phyloP scores from a whole-genome alignment of 2,797 vertebrate genomes.

The Megaceryle alcyon region DNA sequence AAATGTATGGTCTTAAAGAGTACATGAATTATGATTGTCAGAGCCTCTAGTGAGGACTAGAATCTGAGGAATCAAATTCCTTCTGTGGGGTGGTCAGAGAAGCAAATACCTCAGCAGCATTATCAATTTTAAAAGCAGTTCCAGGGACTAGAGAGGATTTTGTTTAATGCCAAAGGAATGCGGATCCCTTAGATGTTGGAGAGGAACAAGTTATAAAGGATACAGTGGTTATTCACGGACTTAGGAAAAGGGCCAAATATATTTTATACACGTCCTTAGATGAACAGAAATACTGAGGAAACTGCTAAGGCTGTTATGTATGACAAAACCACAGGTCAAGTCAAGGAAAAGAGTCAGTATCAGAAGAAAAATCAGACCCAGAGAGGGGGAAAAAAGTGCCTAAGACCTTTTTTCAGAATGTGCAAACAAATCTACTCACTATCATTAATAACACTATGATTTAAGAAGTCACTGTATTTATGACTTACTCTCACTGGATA shows the following conservation, averaged over 20 bases:
- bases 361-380: not conserved
- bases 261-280: not conserved
- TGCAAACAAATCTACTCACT: not conserved
- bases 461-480: not conserved
- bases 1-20: not conserved
- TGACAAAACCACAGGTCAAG: not conserved
- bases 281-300: constrained; percentile 9
- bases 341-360: not conserved
- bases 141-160: constrained; percentile 26
- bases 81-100: constrained; percentile 9
- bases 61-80: not conserved
- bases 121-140: constrained; percentile 41
- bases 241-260: not conserved
- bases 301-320: not conserved
- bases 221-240: not conserved
- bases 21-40: not conserved
- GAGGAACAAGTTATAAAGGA: not conserved
- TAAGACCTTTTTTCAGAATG: accelerated
- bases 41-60: not conserved
- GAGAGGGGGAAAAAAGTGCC: not conserved
- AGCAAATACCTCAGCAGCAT: not conserved
- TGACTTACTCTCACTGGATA: not conserved
- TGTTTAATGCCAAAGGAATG: constrained; percentile 49
- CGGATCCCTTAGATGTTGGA: constrained; percentile 37
- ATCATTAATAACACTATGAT: not conserved